Conservation (phyloP, 1,140 invertebrate species). For the Drosophila nigrodunni region DNA sequence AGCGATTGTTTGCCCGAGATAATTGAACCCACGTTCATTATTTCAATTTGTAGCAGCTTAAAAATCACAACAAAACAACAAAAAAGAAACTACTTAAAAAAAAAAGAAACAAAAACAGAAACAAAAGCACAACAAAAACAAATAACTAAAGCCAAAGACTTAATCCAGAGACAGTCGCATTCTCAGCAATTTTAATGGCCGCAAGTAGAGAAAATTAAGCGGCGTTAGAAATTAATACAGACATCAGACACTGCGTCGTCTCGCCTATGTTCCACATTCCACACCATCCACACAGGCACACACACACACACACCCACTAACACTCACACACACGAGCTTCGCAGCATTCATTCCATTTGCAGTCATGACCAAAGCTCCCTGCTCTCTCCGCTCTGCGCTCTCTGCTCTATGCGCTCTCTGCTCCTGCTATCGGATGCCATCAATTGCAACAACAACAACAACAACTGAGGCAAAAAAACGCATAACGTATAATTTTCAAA, state of each 20-base stretch:
- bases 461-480: constrained; percentile 49
- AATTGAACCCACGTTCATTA: constrained; percentile 83
- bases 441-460: constrained; percentile 69
- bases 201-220: constrained; percentile 70
- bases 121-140: constrained; percentile 6
- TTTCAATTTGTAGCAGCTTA: constrained; percentile 70
- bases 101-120: background rate
- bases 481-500: constrained; percentile 80
- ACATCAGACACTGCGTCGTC: constrained; percentile 43
- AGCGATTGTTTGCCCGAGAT: constrained; percentile 77
- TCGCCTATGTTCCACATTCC: constrained; percentile 42
- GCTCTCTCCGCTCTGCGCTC: constrained; percentile 30
- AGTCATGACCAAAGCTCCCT: constrained; percentile 35
- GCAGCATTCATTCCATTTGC: constrained; percentile 14
- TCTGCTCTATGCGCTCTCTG: constrained; percentile 32
- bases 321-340: background rate
- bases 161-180: constrained; percentile 58
- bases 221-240: constrained; percentile 80
- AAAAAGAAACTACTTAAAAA: constrained; percentile 19
- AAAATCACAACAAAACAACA: constrained; percentile 11
- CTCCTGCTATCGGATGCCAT: constrained; percentile 80
- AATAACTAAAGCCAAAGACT: constrained; percentile 45
- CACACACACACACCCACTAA: background rate
- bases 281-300: constrained; percentile 4
- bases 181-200: constrained; percentile 62